Conservation (phyloP, 2,888 invertebrate species). For the Oscheius onirici region DNA sequence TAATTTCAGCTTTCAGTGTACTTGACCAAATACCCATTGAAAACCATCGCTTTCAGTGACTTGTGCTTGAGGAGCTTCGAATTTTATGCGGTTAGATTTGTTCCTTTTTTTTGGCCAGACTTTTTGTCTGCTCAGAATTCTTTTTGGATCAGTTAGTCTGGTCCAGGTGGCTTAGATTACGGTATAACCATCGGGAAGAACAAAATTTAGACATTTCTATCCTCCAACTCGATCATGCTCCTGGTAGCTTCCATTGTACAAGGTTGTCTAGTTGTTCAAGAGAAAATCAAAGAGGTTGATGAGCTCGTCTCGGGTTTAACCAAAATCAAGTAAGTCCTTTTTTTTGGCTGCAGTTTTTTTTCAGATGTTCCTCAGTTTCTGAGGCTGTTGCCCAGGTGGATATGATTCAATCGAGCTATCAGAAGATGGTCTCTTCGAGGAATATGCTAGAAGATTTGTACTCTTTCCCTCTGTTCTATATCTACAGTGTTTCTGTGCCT, state of each 20-base stretch:
- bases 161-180: no score
- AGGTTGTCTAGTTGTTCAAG: neutral
- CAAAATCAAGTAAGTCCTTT: neutral
- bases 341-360: neutral
- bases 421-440: neutral
- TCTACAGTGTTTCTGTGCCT: slow-evolving; percentile 5
- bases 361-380: neutral
- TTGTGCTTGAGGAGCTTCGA: neutral
- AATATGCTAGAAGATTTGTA: neutral
- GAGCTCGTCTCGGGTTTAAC: neutral
- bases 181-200: no score
- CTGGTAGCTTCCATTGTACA: neutral
- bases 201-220: neutral
- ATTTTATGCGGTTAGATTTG: neutral
- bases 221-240: neutral
- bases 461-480: neutral
- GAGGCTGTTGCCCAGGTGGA: neutral
- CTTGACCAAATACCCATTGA: neutral
- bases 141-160: no score
- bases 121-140: no score
- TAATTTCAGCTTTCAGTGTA: neutral
- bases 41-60: neutral
- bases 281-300: neutral
- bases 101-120: no score
- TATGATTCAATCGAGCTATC: neutral